These are phyloP conservation scores for Patella vulgata DNA, from an alignment of 1,140 invertebrate species.

Conservation along the genomic window DNA sequence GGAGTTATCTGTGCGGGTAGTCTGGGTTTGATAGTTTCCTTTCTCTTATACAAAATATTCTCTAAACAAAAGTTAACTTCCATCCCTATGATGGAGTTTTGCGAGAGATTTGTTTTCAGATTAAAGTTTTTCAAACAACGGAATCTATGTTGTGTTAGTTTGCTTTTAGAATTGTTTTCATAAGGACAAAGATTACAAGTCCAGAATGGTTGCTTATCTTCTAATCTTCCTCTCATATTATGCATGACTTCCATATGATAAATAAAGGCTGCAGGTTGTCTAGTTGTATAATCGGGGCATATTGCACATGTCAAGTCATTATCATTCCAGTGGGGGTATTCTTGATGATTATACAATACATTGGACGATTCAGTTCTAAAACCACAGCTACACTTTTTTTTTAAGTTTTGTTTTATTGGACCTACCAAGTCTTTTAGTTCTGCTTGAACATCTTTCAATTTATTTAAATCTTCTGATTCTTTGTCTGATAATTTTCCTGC, in stretches of 20 bases:
- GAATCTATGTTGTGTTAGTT: conserved; percentile 86
- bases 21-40: conserved; percentile 28
- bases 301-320: conserved; percentile 78
- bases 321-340: conserved; percentile 91
- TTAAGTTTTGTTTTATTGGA: conserved; percentile 80
- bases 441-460: conserved; percentile 81
- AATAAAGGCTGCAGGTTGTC: conserved; percentile 86
- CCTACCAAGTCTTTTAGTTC: conserved; percentile 73
- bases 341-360: conserved; percentile 88
- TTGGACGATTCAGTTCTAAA: conserved; percentile 91
- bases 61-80: conserved; percentile 58
- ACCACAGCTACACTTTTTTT: conserved; percentile 89
- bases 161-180: conserved; percentile 94
- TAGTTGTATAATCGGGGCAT: conserved; percentile 84
- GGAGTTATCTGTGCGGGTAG: conserved; percentile 13
- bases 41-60: conserved; percentile 49
- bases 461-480: conserved; percentile 83
- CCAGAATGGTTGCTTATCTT: conserved; percentile 86
- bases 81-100: conserved; percentile 61
- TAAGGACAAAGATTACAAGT: conserved; percentile 94
- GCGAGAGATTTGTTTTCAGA: conserved; percentile 84
- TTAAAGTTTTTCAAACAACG: conserved; percentile 92
- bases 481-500: conserved; percentile 75
- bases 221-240: conserved; percentile 81
- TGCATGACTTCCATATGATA: conserved; percentile 93